Base-by-base conservation (phyloP, 2,113 vertebrate species). In the Pollimyrus isidori region DNA sequence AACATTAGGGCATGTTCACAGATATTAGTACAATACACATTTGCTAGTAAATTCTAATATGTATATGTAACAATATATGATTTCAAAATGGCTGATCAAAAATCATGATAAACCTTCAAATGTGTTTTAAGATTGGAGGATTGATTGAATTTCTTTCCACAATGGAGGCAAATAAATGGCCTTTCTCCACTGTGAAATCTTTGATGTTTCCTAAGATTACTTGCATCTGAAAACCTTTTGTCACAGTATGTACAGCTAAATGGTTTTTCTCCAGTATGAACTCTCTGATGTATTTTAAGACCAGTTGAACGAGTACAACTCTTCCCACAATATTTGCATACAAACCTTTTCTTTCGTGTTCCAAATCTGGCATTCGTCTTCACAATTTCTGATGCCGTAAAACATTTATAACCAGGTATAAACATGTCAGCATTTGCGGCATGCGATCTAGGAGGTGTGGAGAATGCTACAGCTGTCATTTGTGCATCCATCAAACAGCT, bases 181-280 rank as follows among this genome's bases (percentile, higher is more conserved):
- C 92, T 93, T 65, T 92, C 92, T 13, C 92, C 92, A 23, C 89
- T 91, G 82, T 93, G 92, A 82, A 93, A 91, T 85, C 92, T 89
- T 35, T 93, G 90, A 42, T 93, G 92, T 69, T 92, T 93, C 80
- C 90, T 92, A 19, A 93, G 90, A 62, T 91, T 93, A 19, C 91
- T 91, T 0, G 92, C 89, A 62, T 93, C 91, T 52, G 90, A 90
- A 49, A 93, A 93, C 21, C 90, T 80, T 82, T 93, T 93, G 7
- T 92, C 92, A 45, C 92, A 93, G 26, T 92, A 89, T 1, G 92
- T 86, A 23, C 92, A 93, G 89, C 87, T 89, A 23, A 91, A 91
- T n/a, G 88, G 89, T 82, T 91, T 92, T 86, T 93, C 91, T 21
- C 91, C 90, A 0, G 91, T 91, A 85, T 93, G 91, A n/a, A 92